phyloP scores from a whole-genome alignment of 1,140 invertebrate species.

The Coptotermes formosanus region DNA sequence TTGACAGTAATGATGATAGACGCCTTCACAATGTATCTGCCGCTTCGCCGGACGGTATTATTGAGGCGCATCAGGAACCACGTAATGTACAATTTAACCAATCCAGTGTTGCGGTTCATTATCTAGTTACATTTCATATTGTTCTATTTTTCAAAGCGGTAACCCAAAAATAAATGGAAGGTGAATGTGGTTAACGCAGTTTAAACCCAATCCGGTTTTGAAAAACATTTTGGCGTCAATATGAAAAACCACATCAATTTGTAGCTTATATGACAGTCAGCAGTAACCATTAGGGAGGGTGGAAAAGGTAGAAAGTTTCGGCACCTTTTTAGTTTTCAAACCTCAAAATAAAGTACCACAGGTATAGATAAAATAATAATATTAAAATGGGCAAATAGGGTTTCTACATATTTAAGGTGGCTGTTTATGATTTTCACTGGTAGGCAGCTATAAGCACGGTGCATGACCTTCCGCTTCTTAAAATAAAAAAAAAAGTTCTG shows the following conservation, averaged over 20 bases:
- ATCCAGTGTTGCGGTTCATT: not conserved
- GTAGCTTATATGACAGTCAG: no score
- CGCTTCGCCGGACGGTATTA: not conserved
- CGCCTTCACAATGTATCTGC: not conserved
- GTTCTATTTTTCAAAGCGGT: not conserved
- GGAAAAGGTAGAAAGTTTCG: no score
- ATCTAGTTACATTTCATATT: not conserved
- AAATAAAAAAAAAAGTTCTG: no score
- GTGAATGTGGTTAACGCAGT: not conserved
- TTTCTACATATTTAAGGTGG: no score
- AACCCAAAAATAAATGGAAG: not conserved
- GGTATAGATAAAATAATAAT: no score
- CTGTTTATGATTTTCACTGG: no score
- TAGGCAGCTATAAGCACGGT: no score
- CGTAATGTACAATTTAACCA: not conserved
- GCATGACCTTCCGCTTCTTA: no score
- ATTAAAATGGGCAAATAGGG: no score
- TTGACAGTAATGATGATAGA: constrained; percentile 9
- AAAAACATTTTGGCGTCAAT: not conserved
- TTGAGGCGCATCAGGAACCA: not conserved
- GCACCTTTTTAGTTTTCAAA: no score
- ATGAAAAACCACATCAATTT: not conserved
- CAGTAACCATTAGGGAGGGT: no score
- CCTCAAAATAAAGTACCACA: no score
- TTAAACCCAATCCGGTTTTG: not conserved